A percentile compares a stretch with the other conserved stretches of the same genome.
Conservation (phyloP, 2,888 invertebrate species). For the Temnothorax ravouxi region DNA sequence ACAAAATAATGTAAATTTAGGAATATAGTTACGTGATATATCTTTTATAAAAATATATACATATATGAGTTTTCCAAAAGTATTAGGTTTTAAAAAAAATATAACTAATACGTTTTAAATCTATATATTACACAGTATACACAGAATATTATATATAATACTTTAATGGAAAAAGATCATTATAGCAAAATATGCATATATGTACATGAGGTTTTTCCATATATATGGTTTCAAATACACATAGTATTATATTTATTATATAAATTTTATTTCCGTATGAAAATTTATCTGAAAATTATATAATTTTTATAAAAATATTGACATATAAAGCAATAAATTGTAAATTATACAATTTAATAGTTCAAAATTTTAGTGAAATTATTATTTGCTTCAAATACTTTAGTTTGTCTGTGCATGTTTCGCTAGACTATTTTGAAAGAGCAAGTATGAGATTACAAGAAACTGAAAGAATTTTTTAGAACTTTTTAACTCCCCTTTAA, state of each 20-base stretch:
- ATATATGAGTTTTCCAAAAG: not conserved
- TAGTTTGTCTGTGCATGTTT: not conserved
- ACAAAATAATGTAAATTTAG: not conserved
- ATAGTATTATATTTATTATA: not conserved
- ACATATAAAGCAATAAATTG: not conserved
- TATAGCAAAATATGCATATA: slow-evolving; percentile 30
- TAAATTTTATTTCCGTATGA: not conserved
- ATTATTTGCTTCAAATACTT: not conserved
- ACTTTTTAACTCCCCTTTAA: not conserved
- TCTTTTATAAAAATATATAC: slow-evolving; percentile 15
- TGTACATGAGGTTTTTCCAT: not conserved
- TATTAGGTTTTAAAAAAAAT: not conserved
- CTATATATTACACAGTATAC: not conserved
- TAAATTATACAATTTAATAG: slow-evolving; percentile 4
- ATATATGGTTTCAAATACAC: not conserved
- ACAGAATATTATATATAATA: not conserved
- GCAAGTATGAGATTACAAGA: not conserved
- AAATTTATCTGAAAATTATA: slow-evolving; percentile 4
- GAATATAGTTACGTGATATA: not conserved
- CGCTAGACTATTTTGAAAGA: not conserved
- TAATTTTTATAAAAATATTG: slow-evolving; percentile 3
- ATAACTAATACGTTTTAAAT: not conserved
- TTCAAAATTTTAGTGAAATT: not conserved
- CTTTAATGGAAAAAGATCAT: not conserved
- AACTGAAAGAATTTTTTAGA: slow-evolving; percentile 20